Conservation (phyloP, 2,888 invertebrate species). For the Eupithecia dodoneata region DNA sequence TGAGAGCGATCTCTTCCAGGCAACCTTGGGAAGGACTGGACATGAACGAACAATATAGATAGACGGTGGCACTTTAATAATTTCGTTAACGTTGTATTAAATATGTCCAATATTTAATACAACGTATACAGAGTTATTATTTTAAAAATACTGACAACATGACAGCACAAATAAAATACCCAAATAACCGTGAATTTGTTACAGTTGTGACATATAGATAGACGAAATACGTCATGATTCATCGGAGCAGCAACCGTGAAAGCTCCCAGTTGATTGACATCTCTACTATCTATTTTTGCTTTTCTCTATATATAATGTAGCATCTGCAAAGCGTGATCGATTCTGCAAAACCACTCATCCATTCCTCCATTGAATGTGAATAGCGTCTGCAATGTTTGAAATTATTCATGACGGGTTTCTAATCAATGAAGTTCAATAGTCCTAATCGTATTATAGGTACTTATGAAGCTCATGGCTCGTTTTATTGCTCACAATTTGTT, state of each 20-base stretch:
- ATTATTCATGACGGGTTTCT: conserved; percentile 9
- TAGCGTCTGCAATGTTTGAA: not conserved
- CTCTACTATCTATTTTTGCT: conserved; percentile 8
- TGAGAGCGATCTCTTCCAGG: no score
- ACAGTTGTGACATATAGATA: not conserved
- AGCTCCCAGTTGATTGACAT: conserved; percentile 12
- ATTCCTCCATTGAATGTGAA: conserved; percentile 10
- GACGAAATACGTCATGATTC: not conserved
- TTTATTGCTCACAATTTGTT: conserved; percentile 44
- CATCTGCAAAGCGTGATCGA: conserved; percentile 8
- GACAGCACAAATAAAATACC: not conserved
- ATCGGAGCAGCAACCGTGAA: conserved; percentile 4
- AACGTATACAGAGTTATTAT: not conserved
- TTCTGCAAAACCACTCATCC: conserved; percentile 20
- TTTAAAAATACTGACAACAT: not conserved
- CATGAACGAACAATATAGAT: no score
- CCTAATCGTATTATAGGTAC: conserved; percentile 35
- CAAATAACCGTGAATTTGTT: not conserved
- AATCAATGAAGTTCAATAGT: conserved; percentile 1
- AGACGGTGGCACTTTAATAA: no score
- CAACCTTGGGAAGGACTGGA: no score
- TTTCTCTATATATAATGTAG: not conserved
- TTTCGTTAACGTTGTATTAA: no score
- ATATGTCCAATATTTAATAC: no score
- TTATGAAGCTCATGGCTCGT: conserved; percentile 21